Evolutionary conservation across 2,113 vertebrate genomes (phyloP).

Genomic region (Scolopax mira): DNA sequence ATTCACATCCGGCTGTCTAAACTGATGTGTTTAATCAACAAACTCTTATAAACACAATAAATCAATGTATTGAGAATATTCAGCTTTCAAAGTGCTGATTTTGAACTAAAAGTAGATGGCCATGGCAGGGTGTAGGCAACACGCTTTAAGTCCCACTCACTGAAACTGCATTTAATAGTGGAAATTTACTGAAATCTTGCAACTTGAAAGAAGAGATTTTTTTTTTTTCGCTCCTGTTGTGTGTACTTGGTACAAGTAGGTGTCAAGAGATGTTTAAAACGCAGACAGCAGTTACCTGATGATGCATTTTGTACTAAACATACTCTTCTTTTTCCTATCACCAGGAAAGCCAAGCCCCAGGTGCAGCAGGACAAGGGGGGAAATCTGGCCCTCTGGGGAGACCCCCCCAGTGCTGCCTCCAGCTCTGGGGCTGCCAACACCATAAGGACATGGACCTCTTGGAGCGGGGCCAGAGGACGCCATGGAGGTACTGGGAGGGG

Average conservation of each 20-base stretch:
- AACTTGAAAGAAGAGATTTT: background rate
- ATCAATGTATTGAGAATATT: background rate
- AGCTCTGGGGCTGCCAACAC: background rate
- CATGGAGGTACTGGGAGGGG: background rate
- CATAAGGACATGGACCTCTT: background rate
- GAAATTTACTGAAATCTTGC: background rate
- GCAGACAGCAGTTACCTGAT: background rate
- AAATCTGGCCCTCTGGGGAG: background rate
- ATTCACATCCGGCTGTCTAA: background rate
- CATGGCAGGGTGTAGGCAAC: background rate
- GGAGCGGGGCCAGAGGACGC: background rate
- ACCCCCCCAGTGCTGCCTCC: background rate
- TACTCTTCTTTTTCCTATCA: fast-evolving
- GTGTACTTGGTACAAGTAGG: background rate
- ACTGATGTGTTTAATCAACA: background rate
- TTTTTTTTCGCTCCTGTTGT: background rate
- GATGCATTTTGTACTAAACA: background rate
- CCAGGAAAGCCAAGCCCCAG: background rate
- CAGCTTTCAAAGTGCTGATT: background rate
- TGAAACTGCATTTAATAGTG: background rate
- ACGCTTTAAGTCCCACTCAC: background rate
- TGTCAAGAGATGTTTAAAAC: background rate
- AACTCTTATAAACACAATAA: background rate
- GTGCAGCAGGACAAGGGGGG: background rate
- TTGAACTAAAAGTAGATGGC: background rate